These are phyloP conservation scores for Melangyna quadrimaculata DNA, from an alignment of 2,888 invertebrate species.

Conservation along the genomic window DNA sequence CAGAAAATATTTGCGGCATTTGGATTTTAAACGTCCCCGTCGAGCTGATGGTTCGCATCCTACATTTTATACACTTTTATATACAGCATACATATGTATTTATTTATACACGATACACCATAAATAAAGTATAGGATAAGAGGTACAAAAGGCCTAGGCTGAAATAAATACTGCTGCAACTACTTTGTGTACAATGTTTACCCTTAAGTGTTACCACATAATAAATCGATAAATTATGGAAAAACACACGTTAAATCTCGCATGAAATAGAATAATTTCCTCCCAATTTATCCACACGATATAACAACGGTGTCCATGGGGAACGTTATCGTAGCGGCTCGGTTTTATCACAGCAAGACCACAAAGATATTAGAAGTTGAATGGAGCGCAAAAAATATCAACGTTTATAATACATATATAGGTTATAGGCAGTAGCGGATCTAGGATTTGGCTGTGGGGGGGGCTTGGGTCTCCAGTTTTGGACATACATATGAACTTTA, in stretches of 20 bases:
- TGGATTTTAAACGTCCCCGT: neutral
- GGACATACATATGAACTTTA: too few relatives aligned
- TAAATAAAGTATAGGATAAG: constrained; percentile 2
- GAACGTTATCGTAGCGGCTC: constrained; percentile 20
- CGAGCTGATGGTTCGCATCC: neutral
- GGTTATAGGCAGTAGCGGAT: too few relatives aligned
- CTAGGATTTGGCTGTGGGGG: too few relatives aligned
- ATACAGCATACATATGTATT: neutral
- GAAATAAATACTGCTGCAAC: neutral
- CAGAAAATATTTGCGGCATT: constrained; percentile 20
- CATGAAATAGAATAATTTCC: constrained; percentile 80
- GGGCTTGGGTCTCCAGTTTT: too few relatives aligned
- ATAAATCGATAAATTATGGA: constrained; percentile 80
- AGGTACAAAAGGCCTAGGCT: neutral
- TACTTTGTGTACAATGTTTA: constrained; percentile 10
- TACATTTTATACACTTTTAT: neutral
- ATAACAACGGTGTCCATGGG: constrained; percentile 43
- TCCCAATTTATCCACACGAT: constrained; percentile 77
- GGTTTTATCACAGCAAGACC: constrained; percentile 12
- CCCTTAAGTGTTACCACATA: constrained; percentile 74
- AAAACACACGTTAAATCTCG: constrained; percentile 79
- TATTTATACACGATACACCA: neutral
- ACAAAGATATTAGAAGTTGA: constrained; percentile 11
- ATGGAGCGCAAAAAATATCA: constrained; percentile 15
- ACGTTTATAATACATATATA: constrained; percentile 48